A percentile compares a stretch with the other conserved stretches of the same genome.
Evolutionary conservation across 2,888 invertebrate species (phyloP).

Genomic region (Esperia sulphurella): DNA sequence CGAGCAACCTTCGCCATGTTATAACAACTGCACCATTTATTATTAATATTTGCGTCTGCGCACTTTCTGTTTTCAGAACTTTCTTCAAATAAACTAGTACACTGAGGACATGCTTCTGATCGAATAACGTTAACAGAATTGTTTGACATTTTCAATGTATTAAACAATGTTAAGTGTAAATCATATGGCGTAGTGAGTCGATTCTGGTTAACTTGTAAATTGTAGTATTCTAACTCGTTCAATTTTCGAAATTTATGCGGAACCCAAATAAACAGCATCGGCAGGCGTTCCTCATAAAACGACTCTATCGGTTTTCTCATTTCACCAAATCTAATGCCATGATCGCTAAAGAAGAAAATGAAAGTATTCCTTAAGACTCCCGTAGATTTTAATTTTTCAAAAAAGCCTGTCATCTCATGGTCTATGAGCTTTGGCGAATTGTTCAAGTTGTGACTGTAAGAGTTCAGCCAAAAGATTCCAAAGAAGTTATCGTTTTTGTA

Average conservation of each 20-base stretch:
- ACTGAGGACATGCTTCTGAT: slow-evolving; percentile 80
- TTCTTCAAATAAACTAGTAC: slow-evolving; percentile 80
- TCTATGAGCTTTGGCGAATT: slow-evolving; percentile 84
- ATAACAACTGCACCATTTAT: slow-evolving; percentile 88
- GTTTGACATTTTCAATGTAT: slow-evolving; percentile 76
- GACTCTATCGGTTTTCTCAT: slow-evolving; percentile 84
- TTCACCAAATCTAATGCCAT: slow-evolving; percentile 86
- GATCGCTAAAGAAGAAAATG: slow-evolving; percentile 86
- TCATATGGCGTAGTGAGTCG: slow-evolving; percentile 87
- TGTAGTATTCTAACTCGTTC: slow-evolving; percentile 75
- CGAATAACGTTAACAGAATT: slow-evolving; percentile 31
- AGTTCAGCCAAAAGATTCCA: slow-evolving; percentile 87
- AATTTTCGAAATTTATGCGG: slow-evolving; percentile 80
- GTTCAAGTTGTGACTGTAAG: slow-evolving; percentile 84
- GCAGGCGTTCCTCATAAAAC: slow-evolving; percentile 87
- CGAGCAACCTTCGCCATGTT: slow-evolving; percentile 57
- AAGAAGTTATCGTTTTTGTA: slow-evolving; percentile 82
- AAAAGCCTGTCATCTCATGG: slow-evolving; percentile 70
- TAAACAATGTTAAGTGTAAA: slow-evolving; percentile 83
- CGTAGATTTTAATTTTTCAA: slow-evolving; percentile 69
- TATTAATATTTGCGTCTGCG: slow-evolving; percentile 80
- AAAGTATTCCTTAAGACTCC: slow-evolving; percentile 82
- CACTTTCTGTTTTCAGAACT: slow-evolving; percentile 81
- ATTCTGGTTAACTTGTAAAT: slow-evolving; percentile 81
- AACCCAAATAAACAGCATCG: slow-evolving; percentile 84